Evolutionary conservation across 2,113 vertebrate species (phyloP).

Genomic region (Pollimyrus isidori): DNA sequence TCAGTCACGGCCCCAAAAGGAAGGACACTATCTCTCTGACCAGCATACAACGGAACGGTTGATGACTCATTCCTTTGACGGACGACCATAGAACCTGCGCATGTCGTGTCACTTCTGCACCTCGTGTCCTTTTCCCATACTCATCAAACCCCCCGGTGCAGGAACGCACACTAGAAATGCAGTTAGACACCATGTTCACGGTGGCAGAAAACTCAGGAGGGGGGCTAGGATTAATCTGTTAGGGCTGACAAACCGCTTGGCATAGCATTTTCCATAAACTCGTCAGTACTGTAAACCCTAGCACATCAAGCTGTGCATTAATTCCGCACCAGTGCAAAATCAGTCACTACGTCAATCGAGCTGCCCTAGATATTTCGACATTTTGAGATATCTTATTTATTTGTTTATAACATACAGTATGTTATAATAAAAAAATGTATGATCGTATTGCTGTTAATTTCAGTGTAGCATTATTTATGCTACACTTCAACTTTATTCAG

Average conservation of each 20-base stretch:
- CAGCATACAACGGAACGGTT: constrained; percentile 9
- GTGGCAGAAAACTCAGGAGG: constrained; percentile 10
- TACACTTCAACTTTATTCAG: not conserved
- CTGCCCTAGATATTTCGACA: not conserved
- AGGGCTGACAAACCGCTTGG: constrained; percentile 17
- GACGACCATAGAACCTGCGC: not conserved
- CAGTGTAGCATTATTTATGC: not conserved
- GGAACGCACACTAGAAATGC: not conserved
- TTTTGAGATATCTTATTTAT: not conserved
- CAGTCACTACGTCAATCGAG: not conserved
- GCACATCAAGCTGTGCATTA: not conserved
- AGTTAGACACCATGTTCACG: not conserved
- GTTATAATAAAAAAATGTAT: not conserved
- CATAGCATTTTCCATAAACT: constrained; percentile 26
- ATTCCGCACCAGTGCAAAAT: not conserved
- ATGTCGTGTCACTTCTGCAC: not conserved
- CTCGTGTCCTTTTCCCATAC: not conserved
- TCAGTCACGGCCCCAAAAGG: constrained; percentile 13
- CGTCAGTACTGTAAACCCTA: not conserved
- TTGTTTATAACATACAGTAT: not conserved
- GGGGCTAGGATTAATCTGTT: constrained; percentile 20
- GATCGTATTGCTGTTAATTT: not conserved
- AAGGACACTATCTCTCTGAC: not conserved
- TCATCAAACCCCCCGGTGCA: not conserved
- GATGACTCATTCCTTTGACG: constrained; percentile 7